phyloP scores from a whole-genome alignment of 92 coral and sea anemone species.

The Parazoanthus atlanticus region DNA sequence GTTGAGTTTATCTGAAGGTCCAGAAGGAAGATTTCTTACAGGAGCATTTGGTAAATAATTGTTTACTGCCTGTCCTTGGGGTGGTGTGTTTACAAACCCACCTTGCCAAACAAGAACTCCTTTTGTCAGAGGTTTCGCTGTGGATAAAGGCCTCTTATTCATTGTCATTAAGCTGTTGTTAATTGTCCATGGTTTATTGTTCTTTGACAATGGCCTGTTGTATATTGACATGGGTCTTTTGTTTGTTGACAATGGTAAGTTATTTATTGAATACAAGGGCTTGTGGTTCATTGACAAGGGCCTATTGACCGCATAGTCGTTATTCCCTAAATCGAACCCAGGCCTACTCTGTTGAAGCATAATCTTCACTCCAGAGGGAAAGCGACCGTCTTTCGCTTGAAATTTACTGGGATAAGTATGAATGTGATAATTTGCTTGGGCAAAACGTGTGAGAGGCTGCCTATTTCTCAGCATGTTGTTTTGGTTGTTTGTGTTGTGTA shows the following conservation, averaged over 20 bases:
- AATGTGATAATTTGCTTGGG: background rate
- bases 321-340: background rate
- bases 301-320: background rate
- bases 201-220: background rate
- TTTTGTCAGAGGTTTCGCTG: background rate
- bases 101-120: background rate
- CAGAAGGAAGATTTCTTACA: background rate
- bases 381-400: background rate
- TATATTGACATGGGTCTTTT: background rate
- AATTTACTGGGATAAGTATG: background rate
- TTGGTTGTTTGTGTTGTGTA: background rate
- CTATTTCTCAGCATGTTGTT: background rate
- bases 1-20: background rate
- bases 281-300: background rate
- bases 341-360: conserved; percentile 4
- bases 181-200: background rate
- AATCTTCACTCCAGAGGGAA: background rate
- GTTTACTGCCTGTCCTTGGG: background rate
- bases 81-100: background rate
- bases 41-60: background rate
- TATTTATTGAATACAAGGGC: background rate
- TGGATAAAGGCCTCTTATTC: background rate
- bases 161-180: background rate
- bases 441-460: background rate
- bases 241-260: background rate